Base-by-base conservation (phyloP, 2,888 invertebrate species). In the Dasypolia templi region DNA sequence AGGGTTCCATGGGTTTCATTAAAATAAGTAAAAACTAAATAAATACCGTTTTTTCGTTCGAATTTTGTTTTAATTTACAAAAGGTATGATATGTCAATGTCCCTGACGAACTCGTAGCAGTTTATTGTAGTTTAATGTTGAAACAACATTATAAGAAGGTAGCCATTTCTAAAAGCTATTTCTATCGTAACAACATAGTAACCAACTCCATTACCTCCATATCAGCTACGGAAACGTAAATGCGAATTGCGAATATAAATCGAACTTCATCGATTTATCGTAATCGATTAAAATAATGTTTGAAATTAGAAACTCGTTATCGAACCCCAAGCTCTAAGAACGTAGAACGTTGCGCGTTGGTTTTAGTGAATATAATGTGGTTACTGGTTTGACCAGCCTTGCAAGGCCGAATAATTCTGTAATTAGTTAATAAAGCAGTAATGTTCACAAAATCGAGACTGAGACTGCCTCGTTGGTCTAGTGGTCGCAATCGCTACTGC, bases 331-430 rank as follows among this genome's bases (percentile, higher is more conserved):
- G 70, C 69, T 56, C 51, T 62, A 14, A 58, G 63, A 63, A 79
- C 51, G 58, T 68, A 77, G 71, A 84, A 76, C 76, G 71, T 67
- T 58, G 69, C 51, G 72, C 59, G 61, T 63, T 62, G 70, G 58
- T 72, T 73, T 65, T 35, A 55, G 75, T 61, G 29, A 59, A 53
- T 64, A 81, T 66, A 72, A 81, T 81, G 86, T 61, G 75, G 86
- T 64, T 58, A 64, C 64, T 58, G 32, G 64, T 87, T 70, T 79
- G 86, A 86, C 83, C 79, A 77, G 83, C 87, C 87, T 87, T 87
- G 87, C 85, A 87, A 87, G 88, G 87, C 81, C 87, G 87, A 86
- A 80, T 87, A 65, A 77, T 77, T 78, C 77, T 64, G 76, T 86
- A 86, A 77, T 81, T 79, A 81, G 46, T 58, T 79, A 81, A 87